Percentiles rank a stretch among this genome's conserved stretches.
phyloP scores from a whole-genome alignment of 2,888 invertebrate genomes.

The Ramazzottius varieornatus region DNA sequence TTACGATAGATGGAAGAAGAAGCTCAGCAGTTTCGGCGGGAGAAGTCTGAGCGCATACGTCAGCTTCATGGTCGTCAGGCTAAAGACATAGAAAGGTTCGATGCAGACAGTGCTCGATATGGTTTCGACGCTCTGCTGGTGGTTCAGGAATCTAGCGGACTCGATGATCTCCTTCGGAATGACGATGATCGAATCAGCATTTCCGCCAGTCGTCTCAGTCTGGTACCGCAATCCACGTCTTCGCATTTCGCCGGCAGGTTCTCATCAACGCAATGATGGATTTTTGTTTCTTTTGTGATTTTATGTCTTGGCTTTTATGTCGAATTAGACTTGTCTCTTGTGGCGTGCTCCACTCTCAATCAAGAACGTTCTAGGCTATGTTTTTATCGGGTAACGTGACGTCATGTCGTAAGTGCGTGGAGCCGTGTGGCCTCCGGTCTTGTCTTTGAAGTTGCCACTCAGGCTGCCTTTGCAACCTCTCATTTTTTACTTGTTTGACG shows the following conservation, averaged over 20 bases:
- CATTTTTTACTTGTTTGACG: too few species aligned
- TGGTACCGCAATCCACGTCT: neutral
- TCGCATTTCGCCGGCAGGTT: neutral
- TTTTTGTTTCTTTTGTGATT: neutral
- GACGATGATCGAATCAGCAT: neutral
- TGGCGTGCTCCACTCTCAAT: too few species aligned
- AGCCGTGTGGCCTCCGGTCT: too few species aligned
- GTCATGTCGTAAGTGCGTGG: too few species aligned
- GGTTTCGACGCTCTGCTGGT: constrained; percentile 41
- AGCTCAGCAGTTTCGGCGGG: constrained; percentile 63
- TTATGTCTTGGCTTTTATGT: too few species aligned
- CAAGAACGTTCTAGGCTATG: too few species aligned
- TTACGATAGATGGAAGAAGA: constrained; percentile 70
- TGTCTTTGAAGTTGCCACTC: too few species aligned
- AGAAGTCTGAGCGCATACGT: constrained; percentile 63
- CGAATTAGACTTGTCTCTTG: neutral
- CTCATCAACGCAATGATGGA: neutral
- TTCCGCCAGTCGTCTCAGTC: neutral
- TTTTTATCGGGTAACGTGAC: too few species aligned
- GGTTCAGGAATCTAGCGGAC: neutral
- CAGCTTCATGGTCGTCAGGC: constrained; percentile 66
- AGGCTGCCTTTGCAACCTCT: too few species aligned
- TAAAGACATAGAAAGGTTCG: constrained; percentile 68
- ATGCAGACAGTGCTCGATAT: constrained; percentile 67
- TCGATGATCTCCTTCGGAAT: neutral